These are phyloP conservation scores for Oreohelix idahoensis DNA, from an alignment of 1,140 invertebrate species.

Conservation along the genomic window DNA sequence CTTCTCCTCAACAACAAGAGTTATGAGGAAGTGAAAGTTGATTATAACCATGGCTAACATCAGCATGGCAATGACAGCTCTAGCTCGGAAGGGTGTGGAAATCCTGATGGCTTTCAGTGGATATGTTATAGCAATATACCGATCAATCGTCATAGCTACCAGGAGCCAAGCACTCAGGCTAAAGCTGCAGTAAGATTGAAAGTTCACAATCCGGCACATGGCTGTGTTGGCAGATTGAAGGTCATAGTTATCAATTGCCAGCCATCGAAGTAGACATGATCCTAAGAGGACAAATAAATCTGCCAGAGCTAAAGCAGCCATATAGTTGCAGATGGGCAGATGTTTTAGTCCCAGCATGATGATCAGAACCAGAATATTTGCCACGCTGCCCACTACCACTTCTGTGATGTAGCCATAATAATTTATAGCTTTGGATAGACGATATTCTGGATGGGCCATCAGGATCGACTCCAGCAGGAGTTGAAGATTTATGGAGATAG, in stretches of 20 bases:
- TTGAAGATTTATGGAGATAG: background rate
- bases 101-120: slow-evolving; percentile 54
- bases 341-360: slow-evolving; percentile 61
- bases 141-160: slow-evolving; percentile 66
- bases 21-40: slow-evolving; percentile 57
- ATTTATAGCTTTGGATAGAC: slow-evolving; percentile 44
- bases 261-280: slow-evolving; percentile 50
- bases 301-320: slow-evolving; percentile 62
- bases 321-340: slow-evolving; percentile 65
- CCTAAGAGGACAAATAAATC: slow-evolving; percentile 62
- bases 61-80: slow-evolving; percentile 43
- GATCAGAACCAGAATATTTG: slow-evolving; percentile 62
- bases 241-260: slow-evolving; percentile 48
- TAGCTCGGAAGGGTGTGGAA: slow-evolving; percentile 46
- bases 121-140: slow-evolving; percentile 57
- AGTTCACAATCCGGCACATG: slow-evolving; percentile 49
- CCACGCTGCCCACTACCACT: slow-evolving; percentile 62
- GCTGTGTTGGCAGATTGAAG: slow-evolving; percentile 34
- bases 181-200: slow-evolving; percentile 55
- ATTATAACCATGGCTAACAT: slow-evolving; percentile 44
- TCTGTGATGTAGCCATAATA: slow-evolving; percentile 59
- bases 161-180: slow-evolving; percentile 62
- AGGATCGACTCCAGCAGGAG: background rate
- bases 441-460: slow-evolving; percentile 41
- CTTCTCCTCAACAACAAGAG: slow-evolving; percentile 32